Evolutionary conservation across 2,888 invertebrate genomes (phyloP).

Genomic region (Caenorhabditis sulstoni): DNA sequence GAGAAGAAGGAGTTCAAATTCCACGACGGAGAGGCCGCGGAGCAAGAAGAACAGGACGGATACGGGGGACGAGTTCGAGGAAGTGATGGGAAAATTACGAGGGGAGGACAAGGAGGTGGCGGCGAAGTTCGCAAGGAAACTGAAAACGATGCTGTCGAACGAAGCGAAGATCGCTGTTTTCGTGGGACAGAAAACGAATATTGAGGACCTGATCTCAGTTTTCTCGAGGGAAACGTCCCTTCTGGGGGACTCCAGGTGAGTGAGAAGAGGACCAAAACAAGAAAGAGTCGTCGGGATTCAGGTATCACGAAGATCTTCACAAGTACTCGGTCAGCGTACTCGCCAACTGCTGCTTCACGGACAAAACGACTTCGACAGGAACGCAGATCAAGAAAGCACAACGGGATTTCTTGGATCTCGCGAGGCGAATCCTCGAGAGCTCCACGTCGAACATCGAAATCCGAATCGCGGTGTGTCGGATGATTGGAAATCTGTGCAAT

Average conservation of each 20-base stretch:
- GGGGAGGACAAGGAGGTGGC: conserved; percentile 31
- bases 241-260: conserved; percentile 50
- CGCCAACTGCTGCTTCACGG: conserved; percentile 47
- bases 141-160: conserved; percentile 44
- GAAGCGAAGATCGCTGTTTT: conserved; percentile 31
- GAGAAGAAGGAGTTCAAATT: conserved; percentile 3
- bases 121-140: conserved; percentile 28
- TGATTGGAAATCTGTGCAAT: conserved; percentile 71
- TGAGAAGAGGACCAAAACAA: background rate
- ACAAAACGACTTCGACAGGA: conserved; percentile 30
- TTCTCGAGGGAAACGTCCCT: conserved; percentile 44
- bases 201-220: conserved; percentile 42
- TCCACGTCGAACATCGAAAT: conserved; percentile 48
- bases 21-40: background rate
- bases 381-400: conserved; percentile 34
- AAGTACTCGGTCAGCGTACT: conserved; percentile 58
- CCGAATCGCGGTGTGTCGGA: conserved; percentile 65
- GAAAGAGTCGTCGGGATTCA: background rate
- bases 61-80: conserved; percentile 30
- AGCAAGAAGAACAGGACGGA: conserved; percentile 17
- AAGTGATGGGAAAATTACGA: conserved; percentile 25
- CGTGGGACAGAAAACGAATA: conserved; percentile 33
- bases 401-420: conserved; percentile 40
- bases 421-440: conserved; percentile 67
- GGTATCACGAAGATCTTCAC: conserved; percentile 48